Evolutionary conservation across 2,888 invertebrate genomes (phyloP).

Genomic region (Synergus gifuensis): DNA sequence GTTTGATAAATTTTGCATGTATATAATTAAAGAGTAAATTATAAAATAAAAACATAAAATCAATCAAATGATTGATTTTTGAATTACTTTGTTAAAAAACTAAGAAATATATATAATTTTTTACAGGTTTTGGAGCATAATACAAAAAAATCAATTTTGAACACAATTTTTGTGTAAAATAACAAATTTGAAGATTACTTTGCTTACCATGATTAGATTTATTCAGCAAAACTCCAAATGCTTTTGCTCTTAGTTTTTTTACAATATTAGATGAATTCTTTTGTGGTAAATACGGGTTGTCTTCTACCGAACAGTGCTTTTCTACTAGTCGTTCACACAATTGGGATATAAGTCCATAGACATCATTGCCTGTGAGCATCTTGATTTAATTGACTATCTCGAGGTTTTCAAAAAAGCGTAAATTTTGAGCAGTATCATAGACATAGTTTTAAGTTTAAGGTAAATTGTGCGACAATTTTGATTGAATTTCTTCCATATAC

Average conservation of each 20-base stretch:
- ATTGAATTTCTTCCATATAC: not conserved
- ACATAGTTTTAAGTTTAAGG: not conserved
- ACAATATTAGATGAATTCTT: slow-evolving; percentile 58
- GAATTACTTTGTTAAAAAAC: not conserved
- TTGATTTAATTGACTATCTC: not conserved
- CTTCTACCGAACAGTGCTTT: slow-evolving; percentile 51
- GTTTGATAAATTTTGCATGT: not conserved
- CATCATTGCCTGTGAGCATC: slow-evolving; percentile 63
- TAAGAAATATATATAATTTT: not conserved
- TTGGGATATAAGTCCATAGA: slow-evolving; percentile 69
- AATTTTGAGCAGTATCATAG: not conserved
- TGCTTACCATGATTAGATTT: slow-evolving; percentile 58
- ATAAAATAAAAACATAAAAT: not conserved
- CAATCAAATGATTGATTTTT: not conserved
- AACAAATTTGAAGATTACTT: slow-evolving; percentile 24
- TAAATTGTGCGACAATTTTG: not conserved
- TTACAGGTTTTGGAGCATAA: slow-evolving; percentile 1
- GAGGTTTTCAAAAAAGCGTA: not conserved
- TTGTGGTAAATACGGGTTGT: slow-evolving; percentile 52
- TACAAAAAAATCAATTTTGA: not conserved
- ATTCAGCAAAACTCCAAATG: slow-evolving; percentile 72
- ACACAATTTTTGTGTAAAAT: not conserved
- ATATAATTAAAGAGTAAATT: not conserved
- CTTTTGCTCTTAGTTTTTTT: slow-evolving; percentile 65
- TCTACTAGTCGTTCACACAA: slow-evolving; percentile 65